Evolutionary conservation across 2,888 invertebrate species (phyloP).

Genomic region (Vanessa cardui): DNA sequence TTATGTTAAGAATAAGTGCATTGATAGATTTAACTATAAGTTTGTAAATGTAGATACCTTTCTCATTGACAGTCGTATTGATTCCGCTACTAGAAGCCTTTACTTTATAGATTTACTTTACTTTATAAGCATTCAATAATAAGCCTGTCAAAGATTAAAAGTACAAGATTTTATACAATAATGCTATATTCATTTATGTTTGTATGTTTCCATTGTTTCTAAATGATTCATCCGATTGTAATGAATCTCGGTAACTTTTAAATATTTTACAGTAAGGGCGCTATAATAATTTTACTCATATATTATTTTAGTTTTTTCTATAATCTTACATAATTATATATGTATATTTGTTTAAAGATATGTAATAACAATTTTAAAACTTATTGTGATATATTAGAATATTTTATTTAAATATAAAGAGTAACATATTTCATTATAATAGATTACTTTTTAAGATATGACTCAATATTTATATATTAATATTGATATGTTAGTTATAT

Average conservation of each 20-base stretch:
- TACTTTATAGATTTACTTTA: too few relatives aligned
- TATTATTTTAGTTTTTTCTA: background rate
- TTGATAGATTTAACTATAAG: too few relatives aligned
- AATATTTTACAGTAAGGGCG: background rate
- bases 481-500: background rate
- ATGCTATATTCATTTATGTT: too few relatives aligned
- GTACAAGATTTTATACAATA: too few relatives aligned
- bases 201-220: too few relatives aligned
- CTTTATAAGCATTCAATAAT: too few relatives aligned
- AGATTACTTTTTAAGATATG: background rate
- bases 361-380: background rate
- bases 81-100: too few relatives aligned
- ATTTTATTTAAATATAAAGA: background rate
- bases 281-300: background rate
- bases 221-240: background rate
- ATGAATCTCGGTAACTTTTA: background rate
- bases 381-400: background rate
- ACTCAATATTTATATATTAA: background rate
- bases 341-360: background rate
- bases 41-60: too few relatives aligned
- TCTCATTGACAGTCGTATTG: too few relatives aligned
- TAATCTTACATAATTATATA: background rate
- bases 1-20: too few relatives aligned
- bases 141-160: too few relatives aligned
- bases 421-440: background rate